Base-by-base conservation (phyloP, 2,797 vertebrate species). In the Schizopygopsis pylzovi region DNA sequence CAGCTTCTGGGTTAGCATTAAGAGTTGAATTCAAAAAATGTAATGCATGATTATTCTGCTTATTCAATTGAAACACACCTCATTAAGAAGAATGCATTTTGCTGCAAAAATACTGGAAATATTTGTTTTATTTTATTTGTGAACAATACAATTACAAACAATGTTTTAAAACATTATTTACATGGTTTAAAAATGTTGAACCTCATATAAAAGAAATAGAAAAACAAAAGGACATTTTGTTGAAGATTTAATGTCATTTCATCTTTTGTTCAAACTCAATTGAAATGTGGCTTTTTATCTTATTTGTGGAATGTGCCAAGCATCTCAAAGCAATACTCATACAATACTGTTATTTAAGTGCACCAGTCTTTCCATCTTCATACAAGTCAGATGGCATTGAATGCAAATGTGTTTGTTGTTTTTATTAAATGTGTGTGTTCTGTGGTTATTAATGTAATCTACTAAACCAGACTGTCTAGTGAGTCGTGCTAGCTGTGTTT, bases 331-430 rank as follows among this genome's bases (percentile, higher is more conserved):
- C 75, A 59, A 16, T 39, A 13, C 11, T 8, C 5, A 33, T 33
- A 33, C 33, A 33, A 33, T 54, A 1, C 72, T 54, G 73, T 37
- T 28, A 73, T 49, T 73, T 49, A 7, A 37, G 28, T 20, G 47
- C 25, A 33, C 16, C 72, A 20, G 6, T 28, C 13, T 77, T 39
- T 77, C 11, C 6, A 43, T 22, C 22, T 65, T 65, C 45, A 41
- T 41, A 59, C 37, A 59, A 82, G 13, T n/a, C 28, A 11, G 25
- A 73, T 73, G 2, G 11, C 54, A 83, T 63, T 83, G 39, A 61
- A 79, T 0, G 0, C 39, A 63, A 18, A 61, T 79, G 39, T n/a
- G 15, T 33, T n/a, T 49, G 6, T 13, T 56, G 37, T 20, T 82
- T 54, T 59, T 43, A 43, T 72, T 49, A 6, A 20, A 16, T 20